Evolutionary conservation across 53 echinoderm and acorn worm species (phyloP).

Genomic region (Arbacia lixula): DNA sequence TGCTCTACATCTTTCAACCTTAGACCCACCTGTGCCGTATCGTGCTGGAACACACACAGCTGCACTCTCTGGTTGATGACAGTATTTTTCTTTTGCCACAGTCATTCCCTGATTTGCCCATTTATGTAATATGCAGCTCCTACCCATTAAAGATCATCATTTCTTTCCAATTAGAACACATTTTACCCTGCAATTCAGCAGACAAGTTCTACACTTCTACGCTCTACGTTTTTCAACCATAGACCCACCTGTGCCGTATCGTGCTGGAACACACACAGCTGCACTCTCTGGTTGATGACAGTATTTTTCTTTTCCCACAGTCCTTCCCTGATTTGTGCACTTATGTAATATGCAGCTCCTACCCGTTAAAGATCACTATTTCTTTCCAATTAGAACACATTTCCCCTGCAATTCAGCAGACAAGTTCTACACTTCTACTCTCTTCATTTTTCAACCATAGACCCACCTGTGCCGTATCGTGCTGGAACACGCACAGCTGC

Average conservation of each 20-base stretch:
- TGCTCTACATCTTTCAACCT: too few relatives aligned
- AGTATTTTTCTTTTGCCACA: slow-evolving; percentile 72
- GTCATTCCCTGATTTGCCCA: too few relatives aligned
- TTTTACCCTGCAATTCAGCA: too few relatives aligned
- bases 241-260: slow-evolving; percentile 57
- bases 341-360: slow-evolving; percentile 60
- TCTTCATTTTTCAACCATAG: too few relatives aligned
- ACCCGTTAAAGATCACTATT: neutral
- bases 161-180: too few relatives aligned
- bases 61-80: slow-evolving; percentile 80
- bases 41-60: slow-evolving; percentile 89
- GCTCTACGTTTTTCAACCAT: too few relatives aligned
- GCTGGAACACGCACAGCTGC: slow-evolving; percentile 96
- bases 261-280: slow-evolving; percentile 89
- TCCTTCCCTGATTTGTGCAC: too few relatives aligned
- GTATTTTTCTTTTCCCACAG: slow-evolving; percentile 73
- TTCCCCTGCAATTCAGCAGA: too few relatives aligned
- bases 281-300: slow-evolving; percentile 76
- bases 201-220: too few relatives aligned
- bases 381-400: too few relatives aligned
- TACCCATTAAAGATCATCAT: neutral
- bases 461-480: slow-evolving; percentile 75
- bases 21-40: slow-evolving; percentile 51
- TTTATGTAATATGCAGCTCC: too few relatives aligned
- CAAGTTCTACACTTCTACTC: too few relatives aligned